These are phyloP conservation scores for Pammene fasciana DNA, from an alignment of 2,888 invertebrate species.

Conservation along the genomic window DNA sequence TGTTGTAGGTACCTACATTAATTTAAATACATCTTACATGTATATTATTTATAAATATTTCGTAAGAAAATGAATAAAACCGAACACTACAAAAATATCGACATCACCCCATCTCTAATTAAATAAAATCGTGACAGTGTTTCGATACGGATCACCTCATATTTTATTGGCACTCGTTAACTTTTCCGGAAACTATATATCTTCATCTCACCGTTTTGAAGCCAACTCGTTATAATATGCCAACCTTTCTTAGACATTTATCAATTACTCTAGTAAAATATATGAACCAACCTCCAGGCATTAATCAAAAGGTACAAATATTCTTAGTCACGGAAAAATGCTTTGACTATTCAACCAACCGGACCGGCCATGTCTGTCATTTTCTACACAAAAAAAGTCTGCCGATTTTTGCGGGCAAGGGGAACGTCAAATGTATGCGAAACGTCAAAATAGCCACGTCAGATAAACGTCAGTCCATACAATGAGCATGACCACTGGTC, in stretches of 20 bases:
- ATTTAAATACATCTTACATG: no score
- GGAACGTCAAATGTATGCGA: no score
- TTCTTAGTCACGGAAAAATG: background rate
- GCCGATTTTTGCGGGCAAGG: no score
- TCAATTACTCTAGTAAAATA: background rate
- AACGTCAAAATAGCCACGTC: no score
- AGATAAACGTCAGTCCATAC: no score
- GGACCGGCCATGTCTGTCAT: no score
- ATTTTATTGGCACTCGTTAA: conserved; percentile 66
- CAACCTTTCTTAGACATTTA: background rate
- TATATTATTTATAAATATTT: no score
- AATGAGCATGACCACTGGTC: no score
- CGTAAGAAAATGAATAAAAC: background rate
- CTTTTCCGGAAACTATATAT: conserved; percentile 15
- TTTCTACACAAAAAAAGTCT: no score
- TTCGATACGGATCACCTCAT: conserved; percentile 68
- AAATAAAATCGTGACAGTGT: conserved; percentile 48
- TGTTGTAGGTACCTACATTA: no score
- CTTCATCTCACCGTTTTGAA: conserved; percentile 9
- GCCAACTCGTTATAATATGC: background rate
- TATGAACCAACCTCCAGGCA: no score
- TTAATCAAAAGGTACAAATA: background rate
- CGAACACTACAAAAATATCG: conserved; percentile 20
- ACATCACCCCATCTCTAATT: conserved; percentile 55
- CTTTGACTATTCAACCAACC: no score